Evolutionary conservation across 2,888 invertebrate species (phyloP), one percentile per base, ranked within the genome.

Genomic region (Acheta domesticus): DNA sequence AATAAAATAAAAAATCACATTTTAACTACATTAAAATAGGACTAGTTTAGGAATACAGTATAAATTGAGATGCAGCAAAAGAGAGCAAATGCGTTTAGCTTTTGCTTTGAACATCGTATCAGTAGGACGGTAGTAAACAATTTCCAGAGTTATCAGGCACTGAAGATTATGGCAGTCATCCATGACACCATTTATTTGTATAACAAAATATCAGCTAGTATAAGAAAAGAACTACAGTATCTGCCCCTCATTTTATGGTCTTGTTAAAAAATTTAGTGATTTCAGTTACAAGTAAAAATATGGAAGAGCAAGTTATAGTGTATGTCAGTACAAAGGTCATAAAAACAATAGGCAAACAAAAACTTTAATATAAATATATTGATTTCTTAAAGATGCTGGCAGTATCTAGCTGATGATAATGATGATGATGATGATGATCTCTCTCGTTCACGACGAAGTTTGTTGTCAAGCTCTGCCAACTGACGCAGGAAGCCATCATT

Each of bases 401-500:
- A 62, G 62, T 62, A 19, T 36, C 36, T 36, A 36, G 36, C 36
- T 36, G 36, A 36, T 36, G 36, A 1, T 36, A 4, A 36, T 36
- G 36, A 1, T 36, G 8, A 36, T 36, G 36, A 36, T 62, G n/a
- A 62, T 12, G 62, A 19, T 14, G 62, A 14, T 62, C 62, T 2
- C 4, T 62, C 62, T 84, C 89, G 88, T 82, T 89, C 87, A 81
- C 89, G 87, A 90, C 91, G 84, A 89, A 88, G 86, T 90, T 91
- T 85, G 83, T 88, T 89, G 81, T 89, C 88, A 78, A 95, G 89
- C 82, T 91, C 90, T 80, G 93, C 93, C 81, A 95, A 88, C 84
- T 95, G 95, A 79, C 91, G 91, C 80, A 95, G 87, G 87, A 95
- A 95, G 80, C 95, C 95, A 83, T 92, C 91, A 85, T 95, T 95